Conservation (phyloP, 30 jellyfish, hydroid and myxozoan genomes). For the Turritopsis dohrnii region DNA sequence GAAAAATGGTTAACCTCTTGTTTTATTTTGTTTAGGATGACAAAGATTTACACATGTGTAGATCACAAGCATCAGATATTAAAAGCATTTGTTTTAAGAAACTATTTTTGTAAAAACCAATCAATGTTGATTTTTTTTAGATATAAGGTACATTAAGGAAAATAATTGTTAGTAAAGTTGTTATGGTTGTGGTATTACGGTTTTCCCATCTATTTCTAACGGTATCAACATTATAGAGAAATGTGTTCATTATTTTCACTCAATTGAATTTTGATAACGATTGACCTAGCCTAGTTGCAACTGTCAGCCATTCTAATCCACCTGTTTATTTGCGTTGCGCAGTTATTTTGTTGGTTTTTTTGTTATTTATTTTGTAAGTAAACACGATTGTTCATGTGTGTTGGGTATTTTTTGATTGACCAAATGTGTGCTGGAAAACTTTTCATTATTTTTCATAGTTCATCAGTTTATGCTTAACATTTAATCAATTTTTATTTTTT, state of each 20-base stretch:
- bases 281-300: too few species aligned
- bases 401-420: background rate
- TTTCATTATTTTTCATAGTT: background rate
- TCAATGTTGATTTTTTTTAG: background rate
- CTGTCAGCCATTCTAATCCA: too few species aligned
- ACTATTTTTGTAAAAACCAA: conserved; percentile 4
- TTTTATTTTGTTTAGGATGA: background rate
- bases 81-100: background rate
- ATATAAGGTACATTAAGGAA: background rate
- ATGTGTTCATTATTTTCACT: too few species aligned
- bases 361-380: background rate
- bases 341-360: background rate
- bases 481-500: too few species aligned
- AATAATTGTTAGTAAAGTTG: background rate
- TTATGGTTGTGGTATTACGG: too few species aligned
- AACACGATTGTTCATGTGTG: background rate
- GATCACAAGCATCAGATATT: background rate
- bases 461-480: background rate
- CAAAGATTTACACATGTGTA: background rate
- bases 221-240: too few species aligned
- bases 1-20: background rate
- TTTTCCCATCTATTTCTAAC: too few species aligned
- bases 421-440: background rate
- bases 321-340: background rate
- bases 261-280: too few species aligned